phyloP scores from a whole-genome alignment of 2,797 vertebrate genomes.

The Propithecus perrieri region DNA sequence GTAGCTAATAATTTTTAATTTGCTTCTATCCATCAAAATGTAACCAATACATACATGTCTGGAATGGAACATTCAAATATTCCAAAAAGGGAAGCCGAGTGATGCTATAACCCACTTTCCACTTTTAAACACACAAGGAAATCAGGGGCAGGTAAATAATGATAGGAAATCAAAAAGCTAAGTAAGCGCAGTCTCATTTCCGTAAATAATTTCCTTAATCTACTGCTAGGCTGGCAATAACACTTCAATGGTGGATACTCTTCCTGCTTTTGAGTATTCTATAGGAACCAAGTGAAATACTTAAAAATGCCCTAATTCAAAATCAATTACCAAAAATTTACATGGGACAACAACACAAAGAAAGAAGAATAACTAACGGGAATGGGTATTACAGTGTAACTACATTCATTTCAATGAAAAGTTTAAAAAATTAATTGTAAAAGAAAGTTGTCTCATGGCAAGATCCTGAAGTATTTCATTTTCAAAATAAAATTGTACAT shows the following conservation, averaged over 20 bases:
- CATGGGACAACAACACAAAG: neutral
- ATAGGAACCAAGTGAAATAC: neutral
- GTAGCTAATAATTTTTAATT: neutral
- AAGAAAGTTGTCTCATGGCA: neutral
- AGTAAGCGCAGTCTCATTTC: neutral
- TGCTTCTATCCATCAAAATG: neutral
- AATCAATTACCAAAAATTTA: neutral
- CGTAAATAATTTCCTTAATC: neutral
- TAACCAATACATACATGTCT: neutral
- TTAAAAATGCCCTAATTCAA: neutral
- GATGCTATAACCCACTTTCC: neutral
- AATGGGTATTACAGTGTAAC: neutral
- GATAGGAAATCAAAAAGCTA: neutral
- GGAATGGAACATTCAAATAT: neutral
- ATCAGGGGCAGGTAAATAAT: neutral
- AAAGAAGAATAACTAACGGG: neutral
- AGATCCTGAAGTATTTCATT: neutral
- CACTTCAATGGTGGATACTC: neutral
- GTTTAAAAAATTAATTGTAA: neutral
- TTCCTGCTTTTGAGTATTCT: neutral
- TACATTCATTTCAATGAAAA: neutral
- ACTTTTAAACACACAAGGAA: neutral
- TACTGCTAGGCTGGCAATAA: neutral
- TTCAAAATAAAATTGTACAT: neutral
- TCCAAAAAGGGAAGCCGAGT: neutral